Evolutionary conservation across 2,797 vertebrate genomes (phyloP).

Genomic region (Manis javanica): DNA sequence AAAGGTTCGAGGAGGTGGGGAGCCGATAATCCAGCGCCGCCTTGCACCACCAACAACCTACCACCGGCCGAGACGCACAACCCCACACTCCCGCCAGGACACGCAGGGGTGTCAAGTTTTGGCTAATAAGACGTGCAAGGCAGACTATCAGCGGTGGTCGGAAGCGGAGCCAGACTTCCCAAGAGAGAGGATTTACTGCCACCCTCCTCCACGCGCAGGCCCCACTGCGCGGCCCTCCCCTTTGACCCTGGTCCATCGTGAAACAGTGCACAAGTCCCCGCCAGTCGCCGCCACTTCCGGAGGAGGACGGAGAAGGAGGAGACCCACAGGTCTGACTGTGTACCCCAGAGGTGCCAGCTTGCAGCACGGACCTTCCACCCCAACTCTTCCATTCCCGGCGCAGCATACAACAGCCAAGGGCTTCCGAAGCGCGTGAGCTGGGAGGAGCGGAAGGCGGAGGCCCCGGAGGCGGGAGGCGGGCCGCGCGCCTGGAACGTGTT

Average conservation of each 20-base stretch:
- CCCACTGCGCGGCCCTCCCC: background rate
- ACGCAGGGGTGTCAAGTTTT: background rate
- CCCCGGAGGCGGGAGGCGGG: background rate
- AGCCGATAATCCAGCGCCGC: background rate
- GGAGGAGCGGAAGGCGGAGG: constrained; percentile 31
- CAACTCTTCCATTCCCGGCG: background rate
- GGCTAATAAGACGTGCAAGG: constrained; percentile 13
- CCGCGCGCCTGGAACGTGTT: background rate
- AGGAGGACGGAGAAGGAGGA: background rate
- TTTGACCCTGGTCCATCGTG: background rate
- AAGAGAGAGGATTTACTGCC: background rate
- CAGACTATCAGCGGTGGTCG: constrained; percentile 65
- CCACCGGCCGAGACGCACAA: background rate
- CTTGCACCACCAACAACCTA: background rate
- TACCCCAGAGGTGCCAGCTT: background rate
- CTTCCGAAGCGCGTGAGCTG: background rate
- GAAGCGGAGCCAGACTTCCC: constrained; percentile 42
- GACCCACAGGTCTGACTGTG: background rate
- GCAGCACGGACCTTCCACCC: background rate
- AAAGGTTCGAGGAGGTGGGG: background rate
- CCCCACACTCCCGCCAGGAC: background rate
- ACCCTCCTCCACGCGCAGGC: background rate
- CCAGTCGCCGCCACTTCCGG: background rate
- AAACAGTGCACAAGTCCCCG: background rate
- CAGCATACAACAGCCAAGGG: background rate